These are phyloP conservation scores for Synergus japonicus DNA, from an alignment of 2,888 invertebrate species.

Conservation along the genomic window DNA sequence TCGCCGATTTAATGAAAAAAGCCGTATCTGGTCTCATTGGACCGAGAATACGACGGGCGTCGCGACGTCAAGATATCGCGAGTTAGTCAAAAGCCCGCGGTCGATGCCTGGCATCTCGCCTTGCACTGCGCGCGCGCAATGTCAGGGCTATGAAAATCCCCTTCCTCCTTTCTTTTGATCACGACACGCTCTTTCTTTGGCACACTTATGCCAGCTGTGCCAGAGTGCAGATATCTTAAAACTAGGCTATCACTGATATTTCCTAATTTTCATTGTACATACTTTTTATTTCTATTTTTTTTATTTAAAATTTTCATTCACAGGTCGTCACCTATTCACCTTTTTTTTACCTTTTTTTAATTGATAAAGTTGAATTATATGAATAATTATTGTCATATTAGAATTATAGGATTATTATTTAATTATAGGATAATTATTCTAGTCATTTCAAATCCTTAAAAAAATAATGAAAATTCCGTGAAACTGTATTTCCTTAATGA, in stretches of 20 bases:
- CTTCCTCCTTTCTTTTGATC: conserved; percentile 49
- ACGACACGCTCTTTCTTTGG: conserved; percentile 64
- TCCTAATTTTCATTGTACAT: conserved; percentile 35
- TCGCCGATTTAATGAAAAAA: neutral
- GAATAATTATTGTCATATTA: too few species aligned
- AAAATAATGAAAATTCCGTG: too few species aligned
- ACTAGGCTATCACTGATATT: conserved; percentile 58
- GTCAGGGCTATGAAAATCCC: conserved; percentile 67
- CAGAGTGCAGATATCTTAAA: conserved; percentile 48
- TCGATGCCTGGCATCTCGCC: conserved; percentile 60
- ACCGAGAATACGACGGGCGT: conserved; percentile 49
- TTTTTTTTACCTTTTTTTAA: too few species aligned
- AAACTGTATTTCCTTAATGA: too few species aligned
- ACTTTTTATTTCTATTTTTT: neutral
- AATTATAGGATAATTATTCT: too few species aligned
- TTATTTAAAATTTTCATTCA: neutral
- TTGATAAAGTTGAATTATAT: too few species aligned
- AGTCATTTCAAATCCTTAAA: too few species aligned
- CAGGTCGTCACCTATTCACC: too few species aligned
- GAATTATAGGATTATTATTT: too few species aligned
- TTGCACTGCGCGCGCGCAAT: conserved; percentile 64
- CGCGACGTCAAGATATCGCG: conserved; percentile 55
- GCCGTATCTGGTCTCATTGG: neutral
- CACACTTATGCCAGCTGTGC: conserved; percentile 61
- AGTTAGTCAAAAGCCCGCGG: conserved; percentile 59